phyloP scores from a whole-genome alignment of 2,888 invertebrate genomes.

The Tenthredo notha region DNA sequence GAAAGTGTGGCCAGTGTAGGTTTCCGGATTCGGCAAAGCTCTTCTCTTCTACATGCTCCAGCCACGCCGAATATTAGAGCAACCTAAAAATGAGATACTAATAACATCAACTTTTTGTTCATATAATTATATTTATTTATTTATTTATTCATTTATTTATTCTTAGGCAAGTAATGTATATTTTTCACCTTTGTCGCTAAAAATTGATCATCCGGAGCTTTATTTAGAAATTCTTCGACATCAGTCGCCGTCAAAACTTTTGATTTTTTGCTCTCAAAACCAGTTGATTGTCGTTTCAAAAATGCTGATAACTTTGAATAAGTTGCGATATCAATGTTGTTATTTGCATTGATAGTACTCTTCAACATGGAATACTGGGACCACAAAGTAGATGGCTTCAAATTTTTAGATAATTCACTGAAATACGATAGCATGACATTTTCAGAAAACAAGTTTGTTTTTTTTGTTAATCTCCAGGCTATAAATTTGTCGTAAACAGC shows the following conservation, averaged over 20 bases:
- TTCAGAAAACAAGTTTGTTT: not conserved
- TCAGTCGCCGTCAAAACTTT: conserved; percentile 7
- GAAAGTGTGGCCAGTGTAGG: conserved; percentile 69
- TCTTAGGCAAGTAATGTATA: not conserved
- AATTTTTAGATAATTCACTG: not conserved
- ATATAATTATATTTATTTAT: not conserved
- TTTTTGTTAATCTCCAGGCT: too few relatives aligned
- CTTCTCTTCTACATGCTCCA: conserved; percentile 59
- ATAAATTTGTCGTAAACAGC: too few relatives aligned
- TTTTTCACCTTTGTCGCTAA: not conserved
- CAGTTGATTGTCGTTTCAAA: not conserved
- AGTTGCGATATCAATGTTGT: not conserved
- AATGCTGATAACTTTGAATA: not conserved
- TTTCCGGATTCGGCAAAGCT: conserved; percentile 62
- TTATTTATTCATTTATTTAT: not conserved
- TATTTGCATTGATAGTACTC: not conserved
- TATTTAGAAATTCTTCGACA: not conserved
- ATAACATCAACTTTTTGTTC: not conserved
- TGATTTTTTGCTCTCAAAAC: conserved; percentile 15
- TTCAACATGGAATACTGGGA: conserved; percentile 3
- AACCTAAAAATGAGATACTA: conserved; percentile 51
- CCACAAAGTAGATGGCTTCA: conserved; percentile 10
- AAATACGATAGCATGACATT: conserved; percentile 2
- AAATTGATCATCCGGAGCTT: conserved; percentile 16
- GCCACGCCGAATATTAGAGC: conserved; percentile 59